Conservation (phyloP, 2,113 vertebrate genomes). For the Oryzias celebensis region DNA sequence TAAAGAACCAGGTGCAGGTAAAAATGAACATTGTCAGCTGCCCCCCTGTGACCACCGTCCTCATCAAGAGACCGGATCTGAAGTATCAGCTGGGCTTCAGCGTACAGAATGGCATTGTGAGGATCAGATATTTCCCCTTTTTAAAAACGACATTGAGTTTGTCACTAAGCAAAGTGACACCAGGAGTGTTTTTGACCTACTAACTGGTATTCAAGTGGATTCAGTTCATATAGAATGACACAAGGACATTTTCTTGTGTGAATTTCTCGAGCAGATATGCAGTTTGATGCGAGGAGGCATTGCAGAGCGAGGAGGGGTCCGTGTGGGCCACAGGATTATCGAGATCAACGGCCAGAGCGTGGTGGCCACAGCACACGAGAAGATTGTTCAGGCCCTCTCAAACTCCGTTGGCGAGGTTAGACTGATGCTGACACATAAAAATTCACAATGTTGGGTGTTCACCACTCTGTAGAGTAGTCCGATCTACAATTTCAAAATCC, state of each 20-base stretch:
- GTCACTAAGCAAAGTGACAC: no score
- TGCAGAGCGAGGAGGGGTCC: constrained; percentile 93
- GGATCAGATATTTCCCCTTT: constrained; percentile 47
- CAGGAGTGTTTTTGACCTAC: no score
- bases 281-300: constrained; percentile 98
- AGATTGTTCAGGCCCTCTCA: constrained; percentile 96
- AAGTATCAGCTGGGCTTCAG: constrained; percentile 99
- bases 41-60: constrained; percentile 95
- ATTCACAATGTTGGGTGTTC: no score
- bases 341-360: constrained; percentile 98
- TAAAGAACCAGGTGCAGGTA: constrained; percentile 97
- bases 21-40: constrained; percentile 99
- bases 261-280: constrained; percentile 84
- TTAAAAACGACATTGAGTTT: no score
- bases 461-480: no score
- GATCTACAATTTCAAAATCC: no score
- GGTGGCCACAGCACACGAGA: constrained; percentile 97
- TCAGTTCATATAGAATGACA: no score
- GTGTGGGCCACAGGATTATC: constrained; percentile 96
- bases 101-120: constrained; percentile 98
- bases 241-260: background rate
- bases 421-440: constrained; percentile 1
- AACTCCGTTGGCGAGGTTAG: constrained; percentile 98
- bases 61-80: constrained; percentile 96
- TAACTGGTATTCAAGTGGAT: no score